phyloP scores from a whole-genome alignment of 2,113 vertebrate genomes.

The Pelecanoides urinatrix region DNA sequence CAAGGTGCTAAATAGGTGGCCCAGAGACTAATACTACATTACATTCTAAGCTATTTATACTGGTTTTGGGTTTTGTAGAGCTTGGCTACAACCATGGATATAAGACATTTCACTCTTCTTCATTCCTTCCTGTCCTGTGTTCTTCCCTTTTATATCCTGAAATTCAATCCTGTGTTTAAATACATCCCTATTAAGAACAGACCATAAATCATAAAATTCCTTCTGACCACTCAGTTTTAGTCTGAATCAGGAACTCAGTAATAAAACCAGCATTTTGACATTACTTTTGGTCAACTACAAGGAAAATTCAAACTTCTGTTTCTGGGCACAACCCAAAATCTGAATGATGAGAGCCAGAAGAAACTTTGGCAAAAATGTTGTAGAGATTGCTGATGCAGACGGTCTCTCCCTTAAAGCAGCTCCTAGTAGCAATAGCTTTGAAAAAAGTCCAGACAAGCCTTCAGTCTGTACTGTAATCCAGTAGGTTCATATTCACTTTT shows the following conservation, averaged over 20 bases:
- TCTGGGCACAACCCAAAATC: not conserved
- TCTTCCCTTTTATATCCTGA: not conserved
- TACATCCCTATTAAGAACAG: not conserved
- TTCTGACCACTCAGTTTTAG: not conserved
- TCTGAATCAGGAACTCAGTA: not conserved
- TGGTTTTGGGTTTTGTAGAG: not conserved
- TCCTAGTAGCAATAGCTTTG: not conserved
- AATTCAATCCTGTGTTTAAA: not conserved
- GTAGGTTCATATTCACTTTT: not conserved
- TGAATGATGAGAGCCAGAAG: not conserved
- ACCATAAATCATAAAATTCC: not conserved
- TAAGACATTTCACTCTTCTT: not conserved
- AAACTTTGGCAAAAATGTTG: not conserved
- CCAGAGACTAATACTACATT: not conserved
- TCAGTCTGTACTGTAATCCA: not conserved
- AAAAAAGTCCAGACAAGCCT: not conserved
- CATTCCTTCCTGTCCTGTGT: not conserved
- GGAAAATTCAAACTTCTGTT: not conserved
- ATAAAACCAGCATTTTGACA: not conserved
- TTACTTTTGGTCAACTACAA: not conserved
- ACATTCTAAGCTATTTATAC: not conserved
- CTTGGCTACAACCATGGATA: not conserved
- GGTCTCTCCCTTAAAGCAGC: not conserved
- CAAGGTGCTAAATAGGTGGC: not conserved
- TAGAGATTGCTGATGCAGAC: not conserved